Percentiles rank a stretch among this genome's conserved stretches.
phyloP scores from a whole-genome alignment of 2,113 vertebrate genomes.

The Centropristis striata region DNA sequence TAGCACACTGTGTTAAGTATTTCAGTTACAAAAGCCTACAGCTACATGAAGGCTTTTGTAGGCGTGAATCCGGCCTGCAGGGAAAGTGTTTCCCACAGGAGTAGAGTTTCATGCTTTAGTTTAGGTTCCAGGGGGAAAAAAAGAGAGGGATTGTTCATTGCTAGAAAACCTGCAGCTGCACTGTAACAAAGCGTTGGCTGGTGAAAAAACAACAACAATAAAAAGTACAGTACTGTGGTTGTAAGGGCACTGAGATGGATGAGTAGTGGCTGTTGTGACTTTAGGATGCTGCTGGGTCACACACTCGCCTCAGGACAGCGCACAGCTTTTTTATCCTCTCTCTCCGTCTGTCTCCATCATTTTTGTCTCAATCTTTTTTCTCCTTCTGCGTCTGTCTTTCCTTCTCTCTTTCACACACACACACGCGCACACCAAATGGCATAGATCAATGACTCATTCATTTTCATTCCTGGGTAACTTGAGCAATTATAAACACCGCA shows the following conservation, averaged over 20 bases:
- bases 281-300: constrained; percentile 40
- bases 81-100: constrained; percentile 34
- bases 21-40: constrained; percentile 1
- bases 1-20: background rate
- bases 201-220: background rate
- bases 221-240: background rate
- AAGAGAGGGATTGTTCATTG: background rate
- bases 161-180: constrained; percentile 12
- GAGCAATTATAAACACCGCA: constrained; percentile 57
- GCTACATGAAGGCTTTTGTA: constrained; percentile 1
- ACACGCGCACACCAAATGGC: constrained; percentile 21
- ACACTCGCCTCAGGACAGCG: constrained; percentile 34
- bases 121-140: background rate
- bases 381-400: constrained; percentile 14
- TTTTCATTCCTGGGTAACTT: constrained; percentile 47
- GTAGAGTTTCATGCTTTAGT: constrained; percentile 37
- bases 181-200: background rate
- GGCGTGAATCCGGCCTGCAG: background rate
- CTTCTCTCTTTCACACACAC: constrained; percentile 1
- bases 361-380: constrained; percentile 3
- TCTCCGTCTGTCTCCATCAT: constrained; percentile 24
- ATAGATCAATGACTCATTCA: constrained; percentile 59
- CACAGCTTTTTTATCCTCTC: constrained; percentile 12
- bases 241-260: background rate
- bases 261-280: constrained; percentile 32